Evolutionary conservation across 2,888 invertebrate species (phyloP).

Genomic region (Dynastes hyllus): DNA sequence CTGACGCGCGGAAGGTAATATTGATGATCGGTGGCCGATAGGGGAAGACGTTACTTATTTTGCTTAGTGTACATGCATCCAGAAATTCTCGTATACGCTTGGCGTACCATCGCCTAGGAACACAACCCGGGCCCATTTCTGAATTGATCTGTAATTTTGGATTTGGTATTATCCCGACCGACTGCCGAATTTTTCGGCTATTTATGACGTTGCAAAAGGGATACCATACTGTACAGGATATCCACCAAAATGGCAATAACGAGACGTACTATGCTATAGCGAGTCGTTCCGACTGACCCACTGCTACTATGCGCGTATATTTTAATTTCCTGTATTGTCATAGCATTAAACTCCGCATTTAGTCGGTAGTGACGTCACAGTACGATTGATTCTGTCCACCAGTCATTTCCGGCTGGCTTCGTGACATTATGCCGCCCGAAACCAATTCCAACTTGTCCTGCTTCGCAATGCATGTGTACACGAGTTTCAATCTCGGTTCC

Average conservation of each 20-base stretch:
- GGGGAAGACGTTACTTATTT: too few species aligned
- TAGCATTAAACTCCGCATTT: conserved; percentile 67
- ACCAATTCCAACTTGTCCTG: conserved; percentile 60
- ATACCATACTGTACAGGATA: conserved; percentile 33
- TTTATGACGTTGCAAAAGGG: conserved; percentile 21
- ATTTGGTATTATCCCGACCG: conserved; percentile 5
- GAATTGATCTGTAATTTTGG: conserved; percentile 4
- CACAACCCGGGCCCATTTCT: not conserved
- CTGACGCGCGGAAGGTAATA: too few species aligned
- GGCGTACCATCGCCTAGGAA: not conserved
- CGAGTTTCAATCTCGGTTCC: conserved; percentile 36
- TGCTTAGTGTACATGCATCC: too few species aligned
- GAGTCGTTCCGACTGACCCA: conserved; percentile 48
- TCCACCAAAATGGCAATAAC: conserved; percentile 46
- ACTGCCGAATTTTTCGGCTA: conserved; percentile 11
- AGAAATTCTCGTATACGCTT: not conserved
- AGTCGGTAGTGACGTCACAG: conserved; percentile 64
- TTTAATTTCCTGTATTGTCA: conserved; percentile 71
- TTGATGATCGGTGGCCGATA: too few species aligned
- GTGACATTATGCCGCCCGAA: conserved; percentile 50
- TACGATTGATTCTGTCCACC: conserved; percentile 68
- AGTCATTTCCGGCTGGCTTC: conserved; percentile 67
- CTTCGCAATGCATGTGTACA: conserved; percentile 41
- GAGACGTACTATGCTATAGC: conserved; percentile 26
- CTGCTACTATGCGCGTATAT: conserved; percentile 60